These are phyloP conservation scores for Notothenia rossii DNA, from an alignment of 2,113 vertebrate species.

Conservation along the genomic window DNA sequence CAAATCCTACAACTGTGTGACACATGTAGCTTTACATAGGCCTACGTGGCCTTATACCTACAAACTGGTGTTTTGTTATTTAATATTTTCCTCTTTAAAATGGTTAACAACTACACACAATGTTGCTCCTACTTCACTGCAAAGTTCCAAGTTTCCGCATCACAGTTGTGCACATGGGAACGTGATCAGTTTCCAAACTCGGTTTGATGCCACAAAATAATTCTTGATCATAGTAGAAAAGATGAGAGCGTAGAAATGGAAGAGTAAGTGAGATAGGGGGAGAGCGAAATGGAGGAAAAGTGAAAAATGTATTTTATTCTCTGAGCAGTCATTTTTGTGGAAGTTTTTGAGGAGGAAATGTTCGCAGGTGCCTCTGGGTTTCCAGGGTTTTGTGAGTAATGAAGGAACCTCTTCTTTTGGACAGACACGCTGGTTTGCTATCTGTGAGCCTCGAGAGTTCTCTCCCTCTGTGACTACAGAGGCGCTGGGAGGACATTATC, in stretches of 20 bases:
- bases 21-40: neutral
- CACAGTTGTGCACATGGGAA: neutral
- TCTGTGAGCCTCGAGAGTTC: conserved; percentile 31
- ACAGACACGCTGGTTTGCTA: conserved; percentile 33
- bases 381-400: conserved; percentile 49
- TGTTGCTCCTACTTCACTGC: neutral
- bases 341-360: conserved; percentile 29
- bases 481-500: conserved; percentile 20
- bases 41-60: neutral
- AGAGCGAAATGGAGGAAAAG: conserved; percentile 5
- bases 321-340: neutral
- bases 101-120: neutral
- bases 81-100: neutral
- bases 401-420: conserved; percentile 38
- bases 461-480: conserved; percentile 38
- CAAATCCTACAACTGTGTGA: neutral
- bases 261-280: neutral
- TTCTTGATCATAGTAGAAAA: neutral
- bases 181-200: neutral
- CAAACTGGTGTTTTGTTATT: neutral
- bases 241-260: neutral
- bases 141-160: neutral
- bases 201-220: neutral
- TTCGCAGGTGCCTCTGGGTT: conserved; percentile 27
- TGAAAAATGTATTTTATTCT: conserved; percentile 17